Percentiles rank a stretch among this genome's conserved stretches.
phyloP scores from a whole-genome alignment of 2,113 vertebrate species.

The Eulemur macaco region DNA sequence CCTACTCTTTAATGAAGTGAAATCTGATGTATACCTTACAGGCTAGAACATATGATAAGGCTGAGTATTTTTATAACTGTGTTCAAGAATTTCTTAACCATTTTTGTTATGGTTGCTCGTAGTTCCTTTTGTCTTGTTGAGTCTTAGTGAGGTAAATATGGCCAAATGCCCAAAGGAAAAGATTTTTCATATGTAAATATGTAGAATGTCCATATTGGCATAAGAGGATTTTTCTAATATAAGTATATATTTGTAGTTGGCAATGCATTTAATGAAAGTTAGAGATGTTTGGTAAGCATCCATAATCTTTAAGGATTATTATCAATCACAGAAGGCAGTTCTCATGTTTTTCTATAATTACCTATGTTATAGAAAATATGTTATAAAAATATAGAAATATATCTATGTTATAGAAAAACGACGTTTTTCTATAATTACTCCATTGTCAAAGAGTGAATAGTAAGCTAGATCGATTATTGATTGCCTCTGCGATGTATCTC shows the following conservation, averaged over 20 bases:
- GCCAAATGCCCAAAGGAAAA: not conserved
- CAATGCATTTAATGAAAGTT: slow-evolving; percentile 31
- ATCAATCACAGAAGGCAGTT: not conserved
- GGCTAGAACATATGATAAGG: not conserved
- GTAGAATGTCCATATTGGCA: not conserved
- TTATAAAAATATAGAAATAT: too few relatives aligned
- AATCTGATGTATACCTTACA: not conserved
- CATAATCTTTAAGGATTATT: not conserved
- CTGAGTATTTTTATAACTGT: not conserved
- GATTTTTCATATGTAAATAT: not conserved
- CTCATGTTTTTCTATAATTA: too few relatives aligned
- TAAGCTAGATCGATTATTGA: not conserved
- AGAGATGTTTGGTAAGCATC: not conserved
- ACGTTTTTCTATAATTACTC: not conserved
- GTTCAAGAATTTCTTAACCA: not conserved
- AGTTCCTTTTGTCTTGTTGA: not conserved
- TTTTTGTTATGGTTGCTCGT: not conserved
- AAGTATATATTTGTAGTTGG: not conserved
- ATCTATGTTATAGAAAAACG: too few relatives aligned
- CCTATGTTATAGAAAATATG: too few relatives aligned
- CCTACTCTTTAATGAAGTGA: not conserved
- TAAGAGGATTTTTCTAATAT: slow-evolving; percentile 39
- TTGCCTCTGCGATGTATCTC: not conserved
- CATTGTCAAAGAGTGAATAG: not conserved
- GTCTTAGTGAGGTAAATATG: not conserved